Conservation (phyloP, 2,113 vertebrate genomes). For the Enhydra lutris region DNA sequence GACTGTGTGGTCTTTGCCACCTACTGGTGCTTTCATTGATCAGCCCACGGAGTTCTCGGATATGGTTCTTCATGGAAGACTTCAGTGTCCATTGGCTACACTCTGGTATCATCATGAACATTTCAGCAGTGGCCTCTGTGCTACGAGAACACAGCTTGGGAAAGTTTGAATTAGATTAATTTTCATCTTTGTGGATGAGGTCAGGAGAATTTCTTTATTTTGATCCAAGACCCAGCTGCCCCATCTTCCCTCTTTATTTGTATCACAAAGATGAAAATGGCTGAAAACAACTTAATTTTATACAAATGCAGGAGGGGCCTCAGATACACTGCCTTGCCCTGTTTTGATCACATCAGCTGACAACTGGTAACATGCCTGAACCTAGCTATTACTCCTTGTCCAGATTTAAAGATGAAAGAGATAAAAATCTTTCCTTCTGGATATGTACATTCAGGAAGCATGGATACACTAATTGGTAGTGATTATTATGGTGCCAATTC, state of each 20-base stretch:
- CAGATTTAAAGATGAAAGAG: not conserved
- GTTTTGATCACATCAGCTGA: not conserved
- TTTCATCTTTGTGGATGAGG: conserved; percentile 7
- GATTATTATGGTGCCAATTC: not conserved
- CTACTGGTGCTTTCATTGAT: not conserved
- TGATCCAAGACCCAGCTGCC: not conserved
- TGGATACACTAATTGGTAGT: not conserved
- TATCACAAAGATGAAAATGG: not conserved
- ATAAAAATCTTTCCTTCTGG: not conserved
- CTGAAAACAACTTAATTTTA: conserved; percentile 3
- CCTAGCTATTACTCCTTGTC: not conserved
- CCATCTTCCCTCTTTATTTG: not conserved
- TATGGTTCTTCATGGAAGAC: not conserved
- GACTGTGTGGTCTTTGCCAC: not conserved
- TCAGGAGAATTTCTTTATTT: not conserved
- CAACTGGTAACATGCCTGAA: not conserved
- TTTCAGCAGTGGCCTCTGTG: not conserved
- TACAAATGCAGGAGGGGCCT: not conserved
- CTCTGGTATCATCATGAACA: not conserved
- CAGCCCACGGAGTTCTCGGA: not conserved
- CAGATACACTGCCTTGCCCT: not conserved
- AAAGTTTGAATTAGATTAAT: not conserved
- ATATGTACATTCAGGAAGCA: not conserved
- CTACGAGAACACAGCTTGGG: not conserved
- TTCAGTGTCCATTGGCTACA: not conserved